Evolutionary conservation across 35 echinoderm and acorn worm species (phyloP).

Genomic region (Apostichopus parvimensis): DNA sequence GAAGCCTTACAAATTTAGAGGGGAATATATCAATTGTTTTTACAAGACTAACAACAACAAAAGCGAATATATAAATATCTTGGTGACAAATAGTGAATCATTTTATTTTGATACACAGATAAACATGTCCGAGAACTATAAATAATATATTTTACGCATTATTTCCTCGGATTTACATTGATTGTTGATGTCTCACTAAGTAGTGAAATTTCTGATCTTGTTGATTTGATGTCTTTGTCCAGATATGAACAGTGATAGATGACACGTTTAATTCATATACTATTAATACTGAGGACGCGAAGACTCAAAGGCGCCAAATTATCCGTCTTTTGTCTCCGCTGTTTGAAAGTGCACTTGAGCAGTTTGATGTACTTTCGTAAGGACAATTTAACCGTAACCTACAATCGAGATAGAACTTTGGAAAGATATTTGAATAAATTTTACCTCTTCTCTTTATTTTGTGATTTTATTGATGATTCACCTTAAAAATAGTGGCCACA

Average conservation of each 20-base stretch:
- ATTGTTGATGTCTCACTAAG: not conserved
- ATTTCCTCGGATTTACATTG: not conserved
- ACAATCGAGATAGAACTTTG: not conserved
- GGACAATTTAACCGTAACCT: not conserved
- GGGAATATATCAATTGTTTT: too few species aligned
- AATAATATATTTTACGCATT: not conserved
- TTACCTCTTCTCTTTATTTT: not conserved
- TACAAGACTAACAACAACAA: too few species aligned
- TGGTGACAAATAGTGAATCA: not conserved
- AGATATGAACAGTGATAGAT: not conserved
- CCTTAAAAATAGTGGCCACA: not conserved
- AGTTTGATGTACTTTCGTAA: slow-evolving; percentile 29
- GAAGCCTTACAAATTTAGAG: too few species aligned
- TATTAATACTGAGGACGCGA: not conserved
- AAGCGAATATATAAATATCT: not conserved
- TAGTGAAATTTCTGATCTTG: not conserved
- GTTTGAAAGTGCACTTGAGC: not conserved
- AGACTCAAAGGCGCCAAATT: slow-evolving; percentile 9
- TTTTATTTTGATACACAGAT: not conserved
- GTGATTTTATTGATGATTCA: slow-evolving; percentile 28
- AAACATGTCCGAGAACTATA: too few species aligned
- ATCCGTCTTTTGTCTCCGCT: not conserved
- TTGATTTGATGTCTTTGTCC: not conserved
- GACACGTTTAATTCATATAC: not conserved
- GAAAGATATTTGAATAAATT: not conserved